phyloP scores from a whole-genome alignment of 1,140 invertebrate species.

The Drosophila aff. region DNA sequence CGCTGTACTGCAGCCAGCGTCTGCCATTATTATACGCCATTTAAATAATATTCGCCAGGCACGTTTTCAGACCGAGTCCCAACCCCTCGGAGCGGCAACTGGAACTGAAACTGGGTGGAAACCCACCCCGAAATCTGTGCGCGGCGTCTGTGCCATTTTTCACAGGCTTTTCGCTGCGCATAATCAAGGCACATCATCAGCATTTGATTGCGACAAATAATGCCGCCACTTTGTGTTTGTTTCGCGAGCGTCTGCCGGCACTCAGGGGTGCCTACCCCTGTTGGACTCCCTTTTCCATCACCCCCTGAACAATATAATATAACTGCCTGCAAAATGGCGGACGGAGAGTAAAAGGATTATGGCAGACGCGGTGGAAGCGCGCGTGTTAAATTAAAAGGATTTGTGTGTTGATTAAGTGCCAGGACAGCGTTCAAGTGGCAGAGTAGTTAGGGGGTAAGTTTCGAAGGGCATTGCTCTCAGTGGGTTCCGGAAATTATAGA shows the following conservation, averaged over 20 bases:
- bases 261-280: conserved; percentile 44
- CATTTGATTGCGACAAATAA: conserved; percentile 85
- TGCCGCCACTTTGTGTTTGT: conserved; percentile 82
- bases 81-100: neutral
- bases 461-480: neutral
- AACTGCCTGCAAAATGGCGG: conserved; percentile 59
- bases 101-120: neutral
- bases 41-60: conserved; percentile 83
- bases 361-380: conserved; percentile 33
- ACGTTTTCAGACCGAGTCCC: conserved; percentile 53
- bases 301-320: neutral
- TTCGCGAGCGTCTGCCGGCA: conserved; percentile 37
- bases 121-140: conserved; percentile 34
- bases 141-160: conserved; percentile 65
- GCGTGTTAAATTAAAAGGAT: conserved; percentile 80
- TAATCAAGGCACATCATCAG: conserved; percentile 83
- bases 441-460: conserved; percentile 7
- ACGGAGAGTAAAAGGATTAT: conserved; percentile 34
- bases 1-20: conserved; percentile 43
- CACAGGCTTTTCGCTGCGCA: conserved; percentile 63
- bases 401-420: conserved; percentile 79
- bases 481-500: neutral
- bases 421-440: conserved; percentile 34
- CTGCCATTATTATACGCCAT: conserved; percentile 85
- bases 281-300: neutral